Conservation (phyloP, 2,113 vertebrate genomes). For the Misgurnus anguillicaudatus region DNA sequence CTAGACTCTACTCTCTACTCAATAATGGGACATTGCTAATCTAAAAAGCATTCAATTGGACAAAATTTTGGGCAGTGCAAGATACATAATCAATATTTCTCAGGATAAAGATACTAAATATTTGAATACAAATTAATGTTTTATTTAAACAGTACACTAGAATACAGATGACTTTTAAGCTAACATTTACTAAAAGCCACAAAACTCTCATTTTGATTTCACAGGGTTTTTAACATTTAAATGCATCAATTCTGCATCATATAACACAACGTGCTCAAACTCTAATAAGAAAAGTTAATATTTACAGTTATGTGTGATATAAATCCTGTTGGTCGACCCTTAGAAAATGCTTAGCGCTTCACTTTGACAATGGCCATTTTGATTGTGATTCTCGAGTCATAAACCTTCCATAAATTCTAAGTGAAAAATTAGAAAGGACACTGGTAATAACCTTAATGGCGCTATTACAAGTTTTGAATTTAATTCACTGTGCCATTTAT, state of each 20-base stretch:
- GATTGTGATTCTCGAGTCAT: conserved; percentile 76
- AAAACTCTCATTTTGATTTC: too few species aligned
- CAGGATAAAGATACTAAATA: too few species aligned
- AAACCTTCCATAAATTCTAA: not conserved
- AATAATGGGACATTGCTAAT: too few species aligned
- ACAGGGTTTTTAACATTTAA: not conserved
- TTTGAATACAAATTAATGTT: too few species aligned
- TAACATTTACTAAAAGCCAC: too few species aligned
- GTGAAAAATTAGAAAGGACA: conserved; percentile 44
- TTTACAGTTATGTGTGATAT: not conserved
- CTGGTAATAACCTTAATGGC: conserved; percentile 69
- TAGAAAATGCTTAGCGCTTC: conserved; percentile 59
- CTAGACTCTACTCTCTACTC: conserved; percentile 3
- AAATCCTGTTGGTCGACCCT: conserved; percentile 31
- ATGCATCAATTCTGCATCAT: conserved; percentile 18
- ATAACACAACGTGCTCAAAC: not conserved
- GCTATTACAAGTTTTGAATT: conserved; percentile 55
- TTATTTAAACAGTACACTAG: too few species aligned
- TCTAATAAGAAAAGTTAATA: not conserved
- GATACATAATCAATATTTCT: too few species aligned
- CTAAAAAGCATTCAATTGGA: too few species aligned
- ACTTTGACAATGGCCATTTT: conserved; percentile 67
- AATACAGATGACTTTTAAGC: too few species aligned
- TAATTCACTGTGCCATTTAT: not conserved
- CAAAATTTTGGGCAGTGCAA: too few species aligned